Base-by-base conservation (phyloP, 2,888 invertebrate species). In the Tridacna gigas region DNA sequence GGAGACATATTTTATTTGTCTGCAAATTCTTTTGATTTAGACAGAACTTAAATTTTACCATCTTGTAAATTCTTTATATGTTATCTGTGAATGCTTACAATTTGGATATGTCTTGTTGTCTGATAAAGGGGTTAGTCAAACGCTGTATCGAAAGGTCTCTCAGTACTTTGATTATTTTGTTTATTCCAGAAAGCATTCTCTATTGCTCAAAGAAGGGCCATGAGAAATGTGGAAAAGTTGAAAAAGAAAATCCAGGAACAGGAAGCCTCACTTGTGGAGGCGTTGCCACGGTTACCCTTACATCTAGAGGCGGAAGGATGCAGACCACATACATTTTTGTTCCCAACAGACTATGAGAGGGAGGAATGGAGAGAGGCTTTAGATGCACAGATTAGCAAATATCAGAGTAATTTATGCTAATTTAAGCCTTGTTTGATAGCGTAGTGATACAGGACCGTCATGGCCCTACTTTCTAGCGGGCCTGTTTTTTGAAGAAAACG, bases 321-420 rank as follows among this genome's bases (percentile, higher is more conserved):
- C 96, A 96, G 92, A 96, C 91, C 89, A 0, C 96, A 96, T 90
- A 97, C 97, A 79, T 98, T 99, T 95, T 98, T 98, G 95, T 96
- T 99, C 91, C 97, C 98, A 89, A 98, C 98, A 0, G 98, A 99
- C 95, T 99, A 97, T 93, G 99, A 99, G 95, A 96, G 98, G 78
- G 97, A 97, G 88, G 98, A 98, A 94, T 99, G 98, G 98, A 97
- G 97, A 89, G 98, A 98, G 94, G 97, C 98, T 4, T 97, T 99
- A 89, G 97, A 97, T 89, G 97, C 97, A 28, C 90, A 88, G 77
- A 74, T 67, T 11, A 80, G 77, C n/a, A 86, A 87, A 66, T 84
- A 80, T 78, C 76, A 82, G 56, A 11, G 37, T 37, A 37, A 37
- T 37, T 37, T 37, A 37, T 37, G 7, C 37, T 37, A 37, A 37